These are phyloP conservation scores for Dorcus hopei DNA, from an alignment of 2,888 invertebrate genomes.

Conservation along the genomic window DNA sequence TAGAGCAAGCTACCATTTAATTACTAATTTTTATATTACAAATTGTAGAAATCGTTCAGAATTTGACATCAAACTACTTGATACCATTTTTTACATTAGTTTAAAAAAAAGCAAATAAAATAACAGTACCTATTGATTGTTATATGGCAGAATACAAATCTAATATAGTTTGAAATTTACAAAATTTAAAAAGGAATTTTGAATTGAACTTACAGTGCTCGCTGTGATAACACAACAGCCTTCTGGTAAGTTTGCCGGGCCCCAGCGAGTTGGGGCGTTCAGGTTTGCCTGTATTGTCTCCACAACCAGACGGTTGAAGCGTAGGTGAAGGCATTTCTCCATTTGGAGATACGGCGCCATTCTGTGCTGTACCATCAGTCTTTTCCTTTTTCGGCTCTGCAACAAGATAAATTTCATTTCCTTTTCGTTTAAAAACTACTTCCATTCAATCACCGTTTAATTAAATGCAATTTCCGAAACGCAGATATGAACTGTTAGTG, in stretches of 20 bases:
- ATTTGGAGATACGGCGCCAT: constrained; percentile 63
- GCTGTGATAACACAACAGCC: constrained; percentile 76
- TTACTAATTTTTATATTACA: too few species aligned
- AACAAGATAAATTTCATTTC: constrained; percentile 29
- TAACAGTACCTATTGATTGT: too few species aligned
- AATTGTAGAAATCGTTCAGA: too few species aligned
- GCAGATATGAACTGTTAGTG: too few species aligned
- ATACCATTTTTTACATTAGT: too few species aligned
- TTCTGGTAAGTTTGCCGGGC: constrained; percentile 71
- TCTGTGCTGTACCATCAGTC: constrained; percentile 63
- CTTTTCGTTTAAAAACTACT: too few species aligned
- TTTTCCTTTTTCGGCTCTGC: constrained; percentile 92
- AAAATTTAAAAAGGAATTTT: background rate
- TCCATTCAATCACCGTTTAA: background rate
- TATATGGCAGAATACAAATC: too few species aligned
- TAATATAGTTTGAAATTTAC: too few species aligned
- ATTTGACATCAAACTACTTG: too few species aligned
- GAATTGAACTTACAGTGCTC: constrained; percentile 62
- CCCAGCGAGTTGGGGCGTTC: constrained; percentile 79
- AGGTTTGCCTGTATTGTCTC: constrained; percentile 52
- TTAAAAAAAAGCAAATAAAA: too few species aligned
- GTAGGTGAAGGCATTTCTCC: constrained; percentile 49
- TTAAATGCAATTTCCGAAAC: background rate
- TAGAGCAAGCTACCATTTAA: too few species aligned
- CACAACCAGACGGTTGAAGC: constrained; percentile 38